Evolutionary conservation across 2,113 vertebrate species (phyloP).

Genomic region (Elgaria multicarinata): DNA sequence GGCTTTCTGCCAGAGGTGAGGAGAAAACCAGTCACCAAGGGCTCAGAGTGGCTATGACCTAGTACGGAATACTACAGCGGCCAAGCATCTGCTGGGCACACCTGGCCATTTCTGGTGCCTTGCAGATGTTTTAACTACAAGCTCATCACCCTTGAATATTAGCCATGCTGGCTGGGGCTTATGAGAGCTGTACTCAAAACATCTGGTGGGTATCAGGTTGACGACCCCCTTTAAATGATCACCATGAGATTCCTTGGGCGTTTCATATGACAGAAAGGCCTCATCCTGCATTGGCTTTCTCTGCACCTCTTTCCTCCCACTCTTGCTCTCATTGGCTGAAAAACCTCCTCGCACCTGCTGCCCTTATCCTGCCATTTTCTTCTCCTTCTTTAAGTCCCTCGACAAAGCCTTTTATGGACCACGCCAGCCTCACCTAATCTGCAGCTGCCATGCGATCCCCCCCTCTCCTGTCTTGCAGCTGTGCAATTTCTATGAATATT

Average conservation of each 20-base stretch:
- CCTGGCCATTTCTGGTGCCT: neutral
- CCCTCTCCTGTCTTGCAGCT: neutral
- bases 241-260: neutral
- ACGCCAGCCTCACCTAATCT: neutral
- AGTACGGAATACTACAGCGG: neutral
- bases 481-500: neutral
- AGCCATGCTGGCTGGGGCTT: no score
- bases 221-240: neutral
- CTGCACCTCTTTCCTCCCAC: neutral
- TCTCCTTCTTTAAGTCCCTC: neutral
- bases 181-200: no score
- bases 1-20: no score
- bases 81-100: no score
- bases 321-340: neutral
- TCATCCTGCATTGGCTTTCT: neutral
- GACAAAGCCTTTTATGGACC: slow-evolving; percentile 7
- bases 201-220: neutral
- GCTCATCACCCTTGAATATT: no score
- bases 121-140: no score
- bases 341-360: no score
- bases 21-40: neutral
- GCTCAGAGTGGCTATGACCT: neutral
- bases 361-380: neutral
- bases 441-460: neutral
- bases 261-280: neutral